Percentiles rank a stretch among this genome's conserved stretches.
Evolutionary conservation across 1,140 invertebrate genomes (phyloP).

Genomic region (Nymphalis io): DNA sequence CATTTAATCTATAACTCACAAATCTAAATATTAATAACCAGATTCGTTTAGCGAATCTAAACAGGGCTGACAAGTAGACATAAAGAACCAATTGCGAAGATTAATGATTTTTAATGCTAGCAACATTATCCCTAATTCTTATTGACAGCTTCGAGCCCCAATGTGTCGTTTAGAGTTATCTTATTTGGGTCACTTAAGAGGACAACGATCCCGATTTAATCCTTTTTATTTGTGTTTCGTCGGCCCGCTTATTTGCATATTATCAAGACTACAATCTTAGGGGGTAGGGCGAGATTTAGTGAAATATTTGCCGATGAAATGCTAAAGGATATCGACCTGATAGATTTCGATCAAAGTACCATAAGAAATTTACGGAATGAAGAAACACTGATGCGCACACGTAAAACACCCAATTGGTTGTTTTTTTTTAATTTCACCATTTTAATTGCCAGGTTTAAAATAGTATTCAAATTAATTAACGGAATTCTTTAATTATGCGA

Average conservation of each 20-base stretch:
- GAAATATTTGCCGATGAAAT: constrained; percentile 70
- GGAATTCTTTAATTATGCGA: constrained; percentile 49
- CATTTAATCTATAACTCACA: neutral
- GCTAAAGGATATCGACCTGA: constrained; percentile 57
- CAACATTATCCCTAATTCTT: constrained; percentile 72
- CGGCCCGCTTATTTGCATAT: constrained; percentile 67
- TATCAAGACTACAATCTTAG: constrained; percentile 64
- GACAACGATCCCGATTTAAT: constrained; percentile 65
- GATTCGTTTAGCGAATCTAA: constrained; percentile 13
- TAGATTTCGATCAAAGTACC: constrained; percentile 55
- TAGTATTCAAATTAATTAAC: constrained; percentile 51
- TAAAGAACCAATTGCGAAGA: constrained; percentile 32
- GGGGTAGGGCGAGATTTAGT: constrained; percentile 64
- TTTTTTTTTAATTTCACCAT: neutral
- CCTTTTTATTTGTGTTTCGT: constrained; percentile 72
- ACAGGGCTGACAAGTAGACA: constrained; percentile 19
- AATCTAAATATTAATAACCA: neutral
- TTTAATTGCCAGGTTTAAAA: constrained; percentile 24
- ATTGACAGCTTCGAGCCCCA: constrained; percentile 61
- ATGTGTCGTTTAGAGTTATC: constrained; percentile 64
- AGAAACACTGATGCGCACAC: constrained; percentile 34
- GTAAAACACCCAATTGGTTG: neutral
- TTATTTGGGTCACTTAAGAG: constrained; percentile 75
- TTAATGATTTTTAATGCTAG: constrained; percentile 63
- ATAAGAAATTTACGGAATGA: constrained; percentile 48